Evolutionary conservation across 2,797 vertebrate genomes (phyloP), one percentile per base, ranked within the genome.

Genomic region (Cheracebus regulus): DNA sequence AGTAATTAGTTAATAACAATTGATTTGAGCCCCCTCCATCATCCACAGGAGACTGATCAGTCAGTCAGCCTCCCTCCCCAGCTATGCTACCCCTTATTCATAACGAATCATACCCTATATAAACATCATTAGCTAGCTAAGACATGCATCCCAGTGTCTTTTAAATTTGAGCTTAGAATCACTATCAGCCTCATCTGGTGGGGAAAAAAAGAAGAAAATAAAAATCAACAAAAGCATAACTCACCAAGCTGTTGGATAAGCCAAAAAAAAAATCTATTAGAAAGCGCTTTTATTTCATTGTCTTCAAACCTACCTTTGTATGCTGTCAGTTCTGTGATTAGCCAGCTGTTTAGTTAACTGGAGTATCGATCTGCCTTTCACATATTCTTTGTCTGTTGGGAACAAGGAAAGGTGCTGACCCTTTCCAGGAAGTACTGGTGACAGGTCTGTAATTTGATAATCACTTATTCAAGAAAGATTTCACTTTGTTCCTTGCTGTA

Each of bases 401-500:
- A 98, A 93, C 79, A 97, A 96, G 92, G 96, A 67, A 98, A 98
- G 96, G 97, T 97, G 97, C 82, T 98, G 98, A 98, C 98, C 98
- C 97, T 96, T 96, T 75, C 8, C 97, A 97, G 98, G 97, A 98
- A 98, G 97, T 12, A 1, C 36, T 84, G 95, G 94, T 96, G 98
- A 96, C 97, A 96, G 96, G 95, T 97, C 96, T 96, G 97, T 97
- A 98, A 98, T 98, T 98, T 98, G 98, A 98, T 98, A 98, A 98
- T 97, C 24, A 0, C 82, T 97, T 94, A 75, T 97, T 98, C 93
- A 93, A 93, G 97, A 90, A 98, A 94, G 92, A 95, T 97, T 98
- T 97, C 90, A 93, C 92, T 98, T 98, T 97, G 61, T 94, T 98
- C 97, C 90, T 76, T 92, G 57, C 92, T 89, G 88, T 90, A 83